Base-by-base conservation (phyloP, 2,888 invertebrate genomes). In the Piscicola geometra region DNA sequence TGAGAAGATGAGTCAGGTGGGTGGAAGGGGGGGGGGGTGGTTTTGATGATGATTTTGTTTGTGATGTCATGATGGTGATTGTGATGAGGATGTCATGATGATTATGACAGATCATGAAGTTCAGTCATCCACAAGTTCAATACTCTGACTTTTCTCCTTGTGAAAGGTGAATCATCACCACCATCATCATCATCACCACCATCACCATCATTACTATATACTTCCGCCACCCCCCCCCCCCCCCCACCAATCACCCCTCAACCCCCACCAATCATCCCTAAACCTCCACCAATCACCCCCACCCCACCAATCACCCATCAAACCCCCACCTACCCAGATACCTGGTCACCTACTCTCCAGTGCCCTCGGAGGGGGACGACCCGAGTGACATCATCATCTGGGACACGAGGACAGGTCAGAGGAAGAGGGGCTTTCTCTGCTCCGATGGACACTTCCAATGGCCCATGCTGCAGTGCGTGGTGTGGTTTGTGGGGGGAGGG, bases 91-190 rank as follows among this genome's bases (percentile, higher is more conserved):
- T 56, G 5, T 56, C 3, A 56, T 18, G 21, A 25, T 56, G 60
- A 18, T 21, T 5, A 18, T n/a, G n/a, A 5, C 25, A 56, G 60
- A 92, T 95, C 82, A 93, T 92, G 84, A 91, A 92, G 83, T 98
- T 97, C 86, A 90, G 90, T 77, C 97, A 88, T 78, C 82, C 90
- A 0, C 91, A 92, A 79, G 98, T 97, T 0, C 92, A 95, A 82
- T 93, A 93, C 82, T 93, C 98, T 77, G 96, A 97, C 82, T 99
- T 96, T 86, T 99, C 98, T 15, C 98, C 99, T 0, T 93, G 93
- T 86, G 99, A 99, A 88, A 93, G 93, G 88, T 90, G 83, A 82
- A 75, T 56, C 32, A 32, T 12, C 36, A 28, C 28, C 2, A n/a
- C 25, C 66, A 75, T 72, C 72, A n/a, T 72, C 71, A 70, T 70